Evolutionary conservation across 2,113 vertebrate species (phyloP).

Genomic region (Opisthocomus hoazin): DNA sequence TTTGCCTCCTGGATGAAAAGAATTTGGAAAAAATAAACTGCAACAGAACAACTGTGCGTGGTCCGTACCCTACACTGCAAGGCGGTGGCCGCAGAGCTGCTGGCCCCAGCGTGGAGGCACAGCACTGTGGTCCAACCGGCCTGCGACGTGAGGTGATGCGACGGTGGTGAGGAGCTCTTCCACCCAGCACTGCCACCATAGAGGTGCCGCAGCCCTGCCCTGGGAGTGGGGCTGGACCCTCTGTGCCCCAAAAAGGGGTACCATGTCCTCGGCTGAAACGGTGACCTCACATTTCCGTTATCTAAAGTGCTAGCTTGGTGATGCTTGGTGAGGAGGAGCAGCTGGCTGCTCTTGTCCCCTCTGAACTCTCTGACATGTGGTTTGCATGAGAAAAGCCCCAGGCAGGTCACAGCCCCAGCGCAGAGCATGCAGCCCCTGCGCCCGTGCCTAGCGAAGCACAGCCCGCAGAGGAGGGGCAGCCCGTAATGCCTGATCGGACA

Average conservation of each 20-base stretch:
- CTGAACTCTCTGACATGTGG: background rate
- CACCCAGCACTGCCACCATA: rapidly evolving
- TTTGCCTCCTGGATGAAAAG: rapidly evolving
- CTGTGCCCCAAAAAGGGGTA: background rate
- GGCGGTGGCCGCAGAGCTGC: background rate
- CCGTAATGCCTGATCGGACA: background rate
- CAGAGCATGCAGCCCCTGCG: background rate
- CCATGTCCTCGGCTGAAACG: rapidly evolving
- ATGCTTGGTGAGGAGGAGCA: background rate
- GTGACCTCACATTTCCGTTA: background rate
- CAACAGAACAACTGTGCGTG: background rate
- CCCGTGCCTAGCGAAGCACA: background rate
- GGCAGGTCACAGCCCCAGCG: background rate
- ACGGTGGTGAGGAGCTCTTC: background rate
- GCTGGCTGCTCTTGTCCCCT: background rate
- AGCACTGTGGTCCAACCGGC: rapidly evolving
- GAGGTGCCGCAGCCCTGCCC: background rate
- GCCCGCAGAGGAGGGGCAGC: background rate
- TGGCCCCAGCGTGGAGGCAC: rapidly evolving
- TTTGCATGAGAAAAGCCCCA: background rate
- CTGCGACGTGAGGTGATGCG: rapidly evolving
- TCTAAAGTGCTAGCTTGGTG: background rate
- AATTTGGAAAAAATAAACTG: background rate
- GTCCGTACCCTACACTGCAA: background rate
- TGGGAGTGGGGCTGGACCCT: background rate